Conservation (phyloP, 2,797 vertebrate species). For the Pelodytes ibericus region DNA sequence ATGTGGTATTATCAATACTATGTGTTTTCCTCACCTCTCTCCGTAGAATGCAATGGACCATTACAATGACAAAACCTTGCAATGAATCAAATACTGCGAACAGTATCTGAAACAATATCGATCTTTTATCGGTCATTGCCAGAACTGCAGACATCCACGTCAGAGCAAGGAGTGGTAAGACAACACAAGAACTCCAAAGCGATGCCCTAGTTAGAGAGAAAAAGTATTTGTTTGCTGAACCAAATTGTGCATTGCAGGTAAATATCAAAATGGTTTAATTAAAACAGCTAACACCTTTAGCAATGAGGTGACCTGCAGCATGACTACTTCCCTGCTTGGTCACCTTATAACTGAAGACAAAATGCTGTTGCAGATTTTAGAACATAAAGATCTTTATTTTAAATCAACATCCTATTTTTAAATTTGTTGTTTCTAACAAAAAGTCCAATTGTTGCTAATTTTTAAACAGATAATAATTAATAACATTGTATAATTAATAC, state of each 20-base stretch:
- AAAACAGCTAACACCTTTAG: slow-evolving; percentile 66
- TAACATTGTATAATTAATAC: slow-evolving; percentile 60
- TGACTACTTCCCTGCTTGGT: not conserved
- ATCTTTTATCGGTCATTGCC: slow-evolving; percentile 99
- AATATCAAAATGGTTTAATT: slow-evolving; percentile 33
- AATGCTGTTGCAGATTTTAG: not conserved
- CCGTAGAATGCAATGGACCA: slow-evolving; percentile 98
- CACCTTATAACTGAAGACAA: slow-evolving; percentile 22
- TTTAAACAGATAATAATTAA: slow-evolving; percentile 35
- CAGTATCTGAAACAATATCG: slow-evolving; percentile 98
- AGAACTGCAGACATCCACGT: slow-evolving; percentile 99
- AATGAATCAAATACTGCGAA: slow-evolving; percentile 98
- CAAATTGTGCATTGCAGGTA: slow-evolving; percentile 40
- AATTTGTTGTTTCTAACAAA: not conserved
- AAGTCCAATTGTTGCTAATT: slow-evolving; percentile 19
- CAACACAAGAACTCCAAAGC: slow-evolving; percentile 98
- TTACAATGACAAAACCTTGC: slow-evolving; percentile 98
- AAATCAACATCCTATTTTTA: slow-evolving; percentile 11
- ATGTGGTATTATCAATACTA: too few relatives aligned
- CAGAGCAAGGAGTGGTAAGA: slow-evolving; percentile 92
- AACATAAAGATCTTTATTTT: slow-evolving; percentile 22
- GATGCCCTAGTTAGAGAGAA: slow-evolving; percentile 85
- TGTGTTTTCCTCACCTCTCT: slow-evolving; percentile 83
- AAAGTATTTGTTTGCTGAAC: slow-evolving; percentile 54
- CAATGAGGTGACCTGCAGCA: slow-evolving; percentile 33